A percentile compares a stretch with the other conserved stretches of the same genome.
Conservation (phyloP, 2,888 invertebrate species). For the Rhopalosiphum nymphaeae region DNA sequence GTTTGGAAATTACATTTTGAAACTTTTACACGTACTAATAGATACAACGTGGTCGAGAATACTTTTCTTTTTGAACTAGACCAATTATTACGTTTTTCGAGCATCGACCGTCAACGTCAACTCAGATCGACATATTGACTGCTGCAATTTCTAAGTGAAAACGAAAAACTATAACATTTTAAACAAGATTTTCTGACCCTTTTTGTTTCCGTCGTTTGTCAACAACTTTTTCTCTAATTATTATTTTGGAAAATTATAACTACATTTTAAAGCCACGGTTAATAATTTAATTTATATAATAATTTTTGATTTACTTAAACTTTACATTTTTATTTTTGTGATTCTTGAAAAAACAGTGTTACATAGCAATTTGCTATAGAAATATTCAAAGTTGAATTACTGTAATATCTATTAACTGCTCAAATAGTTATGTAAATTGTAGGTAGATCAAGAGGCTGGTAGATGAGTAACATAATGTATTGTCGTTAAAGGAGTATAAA, state of each 20-base stretch:
- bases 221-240: background rate
- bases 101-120: background rate
- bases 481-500: background rate
- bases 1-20: background rate
- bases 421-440: background rate
- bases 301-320: background rate
- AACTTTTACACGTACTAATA: background rate
- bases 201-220: background rate
- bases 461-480: background rate
- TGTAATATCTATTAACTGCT: background rate
- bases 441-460: background rate
- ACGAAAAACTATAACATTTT: background rate
- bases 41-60: conserved; percentile 4
- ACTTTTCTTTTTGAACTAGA: background rate
- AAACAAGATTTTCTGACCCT: background rate
- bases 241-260: background rate
- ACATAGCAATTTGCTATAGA: background rate
- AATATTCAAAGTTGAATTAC: background rate
- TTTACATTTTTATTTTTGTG: background rate
- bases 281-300: background rate
- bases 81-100: background rate
- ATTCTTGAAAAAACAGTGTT: background rate
- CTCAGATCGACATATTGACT: background rate
- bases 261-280: background rate
- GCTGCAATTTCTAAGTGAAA: background rate